Evolutionary conservation across 2,797 vertebrate genomes (phyloP), one percentile per base, ranked within the genome.

Genomic region (Spinus olivaceus): DNA sequence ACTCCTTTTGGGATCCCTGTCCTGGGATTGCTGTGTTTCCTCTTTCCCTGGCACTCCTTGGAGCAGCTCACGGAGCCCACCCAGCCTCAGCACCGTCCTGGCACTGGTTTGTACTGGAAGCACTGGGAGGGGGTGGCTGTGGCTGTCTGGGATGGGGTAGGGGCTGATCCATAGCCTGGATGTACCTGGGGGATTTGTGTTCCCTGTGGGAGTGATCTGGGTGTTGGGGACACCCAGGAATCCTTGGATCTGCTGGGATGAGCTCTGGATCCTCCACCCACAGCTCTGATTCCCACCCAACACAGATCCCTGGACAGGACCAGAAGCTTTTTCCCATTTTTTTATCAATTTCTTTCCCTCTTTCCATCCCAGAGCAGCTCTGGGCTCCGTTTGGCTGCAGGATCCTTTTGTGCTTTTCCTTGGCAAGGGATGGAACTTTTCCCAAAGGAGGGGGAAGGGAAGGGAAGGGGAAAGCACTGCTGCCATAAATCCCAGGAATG

Each of bases 1-100:
- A 0, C 2, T 59, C 14, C 22, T 44, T 19, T 46, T 32, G 49
- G 56, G 63, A 59, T 89, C 33, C 47, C 49, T 54, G 35, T 10
- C 22, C 67, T 0, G 3, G 18, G 5, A 10, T 51, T 4, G 0
- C 32, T 17, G 12, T 0, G 0, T 23, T 65, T 32, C 30, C 39
- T 33, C 33, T 51, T 66, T 9, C 59, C 0, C 0, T 46, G 60
- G 49, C 18, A 13, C 10, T 0, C 0, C 49, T 44, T 41, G 53
- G 84, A 72, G 64, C 49, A 50, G 65, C 14, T 50, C 22, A 10
- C 1, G 2, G 53, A 66, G 11, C 81, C 32, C 37, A 32, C 4
- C 15, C 56, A 22, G 35, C 65, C 51, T 25, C 56, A 22, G 35
- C 80, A 9, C 70, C 2, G 0, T 39, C 89, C 61, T 60, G 61